Percentiles rank a stretch among this genome's conserved stretches.
phyloP scores from a whole-genome alignment of 2,888 invertebrate genomes.

The Drosophila recens region DNA sequence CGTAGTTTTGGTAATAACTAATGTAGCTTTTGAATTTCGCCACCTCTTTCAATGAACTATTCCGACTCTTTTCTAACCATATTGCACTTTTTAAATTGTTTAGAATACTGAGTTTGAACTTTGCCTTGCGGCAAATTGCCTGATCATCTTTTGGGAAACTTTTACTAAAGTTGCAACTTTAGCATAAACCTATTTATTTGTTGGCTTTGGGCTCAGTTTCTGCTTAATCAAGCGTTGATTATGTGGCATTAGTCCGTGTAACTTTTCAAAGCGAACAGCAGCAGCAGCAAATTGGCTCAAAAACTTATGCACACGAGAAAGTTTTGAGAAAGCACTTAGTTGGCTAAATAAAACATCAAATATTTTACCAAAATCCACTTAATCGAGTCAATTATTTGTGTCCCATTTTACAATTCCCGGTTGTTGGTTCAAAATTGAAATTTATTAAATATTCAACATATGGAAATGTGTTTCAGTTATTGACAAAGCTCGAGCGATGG shows the following conservation, averaged over 20 bases:
- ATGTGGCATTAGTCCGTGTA: slow-evolving; percentile 26
- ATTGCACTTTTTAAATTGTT: slow-evolving; percentile 1
- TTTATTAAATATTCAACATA: slow-evolving; percentile 35
- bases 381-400: slow-evolving; percentile 46
- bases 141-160: slow-evolving; percentile 13
- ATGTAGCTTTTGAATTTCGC: not conserved
- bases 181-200: slow-evolving; percentile 16
- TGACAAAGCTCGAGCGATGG: slow-evolving; percentile 38
- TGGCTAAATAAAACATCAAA: slow-evolving; percentile 20
- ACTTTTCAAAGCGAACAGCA: slow-evolving; percentile 20
- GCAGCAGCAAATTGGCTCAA: slow-evolving; percentile 13
- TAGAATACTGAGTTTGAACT: slow-evolving; percentile 23
- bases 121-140: slow-evolving; percentile 10
- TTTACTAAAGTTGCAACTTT: slow-evolving; percentile 21
- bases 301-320: slow-evolving; percentile 15
- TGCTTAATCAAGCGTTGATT: slow-evolving; percentile 48
- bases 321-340: slow-evolving; percentile 32
- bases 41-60: slow-evolving; percentile 14
- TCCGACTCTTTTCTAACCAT: not conserved
- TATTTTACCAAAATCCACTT: slow-evolving; percentile 24
- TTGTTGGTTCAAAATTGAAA: slow-evolving; percentile 5
- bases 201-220: slow-evolving; percentile 5
- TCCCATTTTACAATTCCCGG: not conserved
- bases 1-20: not conserved
- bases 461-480: slow-evolving; percentile 45